A percentile compares a stretch with the other conserved stretches of the same genome.
Conservation (phyloP, 2,888 invertebrate genomes). For the Zhengitettix transpicula region DNA sequence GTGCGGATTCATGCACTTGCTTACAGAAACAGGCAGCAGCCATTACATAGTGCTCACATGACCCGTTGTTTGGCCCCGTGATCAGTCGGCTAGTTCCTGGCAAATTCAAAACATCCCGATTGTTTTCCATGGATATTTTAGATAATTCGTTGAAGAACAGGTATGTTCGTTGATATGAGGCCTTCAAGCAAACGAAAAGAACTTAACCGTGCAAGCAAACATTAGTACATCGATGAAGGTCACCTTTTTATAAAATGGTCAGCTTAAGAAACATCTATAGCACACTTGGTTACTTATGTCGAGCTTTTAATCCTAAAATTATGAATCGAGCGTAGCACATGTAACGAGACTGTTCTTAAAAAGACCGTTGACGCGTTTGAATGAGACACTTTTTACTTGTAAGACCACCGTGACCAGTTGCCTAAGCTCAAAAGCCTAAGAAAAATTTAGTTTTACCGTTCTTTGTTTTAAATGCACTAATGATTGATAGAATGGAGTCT, state of each 20-base stretch:
- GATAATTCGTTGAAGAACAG: constrained; percentile 44
- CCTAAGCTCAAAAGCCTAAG: no score
- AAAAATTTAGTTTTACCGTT: no score
- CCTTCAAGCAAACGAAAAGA: not conserved
- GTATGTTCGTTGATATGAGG: constrained; percentile 24
- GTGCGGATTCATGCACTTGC: no score
- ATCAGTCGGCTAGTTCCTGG: constrained; percentile 29
- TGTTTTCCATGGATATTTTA: constrained; percentile 33
- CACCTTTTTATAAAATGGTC: constrained; percentile 1
- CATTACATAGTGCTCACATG: constrained; percentile 38
- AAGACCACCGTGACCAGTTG: not conserved
- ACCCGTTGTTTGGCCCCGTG: constrained; percentile 57
- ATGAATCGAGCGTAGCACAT: not conserved
- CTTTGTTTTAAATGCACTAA: not conserved
- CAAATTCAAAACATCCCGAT: constrained; percentile 18
- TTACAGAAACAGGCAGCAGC: not conserved
- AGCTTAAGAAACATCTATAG: not conserved
- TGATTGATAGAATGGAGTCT: not conserved
- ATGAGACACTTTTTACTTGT: no score
- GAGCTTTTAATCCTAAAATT: not conserved
- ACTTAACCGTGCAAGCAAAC: not conserved
- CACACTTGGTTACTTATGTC: not conserved
- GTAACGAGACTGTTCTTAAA: no score
- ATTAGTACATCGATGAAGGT: not conserved
- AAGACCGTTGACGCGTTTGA: no score